Conservation (phyloP, 2,797 vertebrate genomes). For the Melanotaenia maccullochi region DNA sequence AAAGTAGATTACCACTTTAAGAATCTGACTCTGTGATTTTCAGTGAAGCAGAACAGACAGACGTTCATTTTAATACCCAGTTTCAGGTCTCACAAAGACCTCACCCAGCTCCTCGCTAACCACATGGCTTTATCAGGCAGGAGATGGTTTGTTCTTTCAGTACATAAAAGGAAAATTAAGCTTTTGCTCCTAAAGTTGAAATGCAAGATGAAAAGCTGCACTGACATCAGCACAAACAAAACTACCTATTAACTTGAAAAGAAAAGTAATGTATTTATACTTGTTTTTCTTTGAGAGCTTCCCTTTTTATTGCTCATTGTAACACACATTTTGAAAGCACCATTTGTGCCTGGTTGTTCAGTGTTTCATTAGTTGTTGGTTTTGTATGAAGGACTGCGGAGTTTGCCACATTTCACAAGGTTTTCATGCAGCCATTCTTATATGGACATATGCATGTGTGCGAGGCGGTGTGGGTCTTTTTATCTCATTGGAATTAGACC, state of each 20-base stretch:
- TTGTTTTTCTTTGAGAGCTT: slow-evolving; percentile 10
- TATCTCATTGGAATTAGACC: slow-evolving; percentile 87
- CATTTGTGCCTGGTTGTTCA: background rate
- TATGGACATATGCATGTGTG: slow-evolving; percentile 26
- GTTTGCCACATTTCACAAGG: background rate
- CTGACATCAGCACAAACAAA: slow-evolving; percentile 18
- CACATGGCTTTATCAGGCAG: slow-evolving; percentile 16
- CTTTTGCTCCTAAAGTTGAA: slow-evolving; percentile 28
- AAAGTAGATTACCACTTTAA: slow-evolving; percentile 38
- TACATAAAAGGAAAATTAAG: slow-evolving; percentile 49
- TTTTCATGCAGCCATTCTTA: background rate
- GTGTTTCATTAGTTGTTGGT: slow-evolving; percentile 8
- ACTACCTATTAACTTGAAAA: slow-evolving; percentile 12
- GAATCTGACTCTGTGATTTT: slow-evolving; percentile 35
- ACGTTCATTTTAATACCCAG: slow-evolving; percentile 44
- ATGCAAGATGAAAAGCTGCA: slow-evolving; percentile 23
- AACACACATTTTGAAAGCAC: background rate
- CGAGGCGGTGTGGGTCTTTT: slow-evolving; percentile 55
- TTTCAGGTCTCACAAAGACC: slow-evolving; percentile 41
- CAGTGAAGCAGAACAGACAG: slow-evolving; percentile 39
- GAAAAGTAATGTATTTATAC: background rate
- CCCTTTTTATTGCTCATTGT: slow-evolving; percentile 13
- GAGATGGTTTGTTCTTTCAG: slow-evolving; percentile 32
- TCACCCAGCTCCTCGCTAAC: slow-evolving; percentile 22
- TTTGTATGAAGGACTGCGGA: background rate